Conservation (phyloP, 2,113 vertebrate species). For the Plotosus lineatus region DNA sequence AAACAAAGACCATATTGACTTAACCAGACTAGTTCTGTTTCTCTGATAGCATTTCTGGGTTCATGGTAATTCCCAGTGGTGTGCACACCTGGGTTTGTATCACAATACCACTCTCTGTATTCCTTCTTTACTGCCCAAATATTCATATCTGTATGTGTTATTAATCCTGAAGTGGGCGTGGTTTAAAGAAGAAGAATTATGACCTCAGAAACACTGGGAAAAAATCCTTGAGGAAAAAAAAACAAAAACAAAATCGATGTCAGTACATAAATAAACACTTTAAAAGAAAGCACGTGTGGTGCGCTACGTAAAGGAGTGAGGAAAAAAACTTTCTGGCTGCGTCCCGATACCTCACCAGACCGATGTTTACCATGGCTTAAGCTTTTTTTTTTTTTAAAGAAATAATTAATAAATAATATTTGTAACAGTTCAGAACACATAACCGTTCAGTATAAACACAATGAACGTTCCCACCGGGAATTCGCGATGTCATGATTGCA, state of each 20-base stretch:
- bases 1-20: not conserved
- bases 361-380: no score
- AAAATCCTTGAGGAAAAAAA: not conserved
- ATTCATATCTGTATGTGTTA: not conserved
- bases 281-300: no score
- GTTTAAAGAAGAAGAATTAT: slow-evolving; percentile 6
- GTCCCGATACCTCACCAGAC: no score
- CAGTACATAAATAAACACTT: not conserved
- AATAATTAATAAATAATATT: no score
- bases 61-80: not conserved
- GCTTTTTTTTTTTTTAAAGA: no score
- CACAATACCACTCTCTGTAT: not conserved
- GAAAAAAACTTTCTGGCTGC: no score
- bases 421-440: no score
- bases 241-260: not conserved
- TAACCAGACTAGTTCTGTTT: not conserved
- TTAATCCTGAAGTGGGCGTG: not conserved
- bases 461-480: no score
- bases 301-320: no score
- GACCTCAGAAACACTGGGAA: not conserved
- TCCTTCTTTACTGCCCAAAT: not conserved
- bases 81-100: no score
- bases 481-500: no score
- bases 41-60: not conserved
- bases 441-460: no score